Conservation (phyloP, 2,888 invertebrate species). For the Machimus atricapillus region DNA sequence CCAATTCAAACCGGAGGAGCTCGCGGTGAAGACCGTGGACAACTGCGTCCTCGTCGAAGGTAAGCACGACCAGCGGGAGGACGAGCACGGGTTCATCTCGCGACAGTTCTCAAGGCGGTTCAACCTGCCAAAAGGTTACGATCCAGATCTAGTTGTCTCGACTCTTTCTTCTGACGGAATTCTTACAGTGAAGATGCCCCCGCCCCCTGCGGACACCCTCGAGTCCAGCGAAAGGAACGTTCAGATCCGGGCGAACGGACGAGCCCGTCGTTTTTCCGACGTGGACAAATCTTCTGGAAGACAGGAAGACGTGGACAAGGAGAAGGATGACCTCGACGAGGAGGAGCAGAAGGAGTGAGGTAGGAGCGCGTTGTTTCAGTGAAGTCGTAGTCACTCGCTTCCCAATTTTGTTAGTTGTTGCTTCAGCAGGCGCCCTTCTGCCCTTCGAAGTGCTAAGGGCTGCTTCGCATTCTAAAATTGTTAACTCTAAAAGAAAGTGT, state of each 20-base stretch:
- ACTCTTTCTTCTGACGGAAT: conserved; percentile 79
- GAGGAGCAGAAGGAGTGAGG: neutral
- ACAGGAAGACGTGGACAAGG: neutral
- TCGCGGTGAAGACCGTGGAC: conserved; percentile 78
- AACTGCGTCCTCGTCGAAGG: conserved; percentile 77
- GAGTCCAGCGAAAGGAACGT: conserved; percentile 65
- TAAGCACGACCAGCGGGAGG: conserved; percentile 78
- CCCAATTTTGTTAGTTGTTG: neutral
- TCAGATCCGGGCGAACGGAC: conserved; percentile 70
- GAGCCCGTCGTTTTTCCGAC: conserved; percentile 65
- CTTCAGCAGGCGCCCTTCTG: neutral
- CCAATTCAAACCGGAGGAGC: conserved; percentile 80
- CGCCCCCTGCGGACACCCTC: conserved; percentile 56
- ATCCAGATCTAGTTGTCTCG: conserved; percentile 75
- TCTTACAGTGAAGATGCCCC: conserved; percentile 72
- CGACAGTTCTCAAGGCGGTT: conserved; percentile 80
- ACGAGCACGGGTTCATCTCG: conserved; percentile 77
- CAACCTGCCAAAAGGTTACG: conserved; percentile 75
- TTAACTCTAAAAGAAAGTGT: neutral
- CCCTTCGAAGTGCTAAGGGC: neutral
- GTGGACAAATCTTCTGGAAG: conserved; percentile 59
- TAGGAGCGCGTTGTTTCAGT: neutral
- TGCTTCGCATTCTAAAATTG: neutral
- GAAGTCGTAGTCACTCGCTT: neutral
- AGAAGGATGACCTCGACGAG: neutral